Conservation (phyloP, 2,113 vertebrate species). For the Crotophaga sulcirostris region DNA sequence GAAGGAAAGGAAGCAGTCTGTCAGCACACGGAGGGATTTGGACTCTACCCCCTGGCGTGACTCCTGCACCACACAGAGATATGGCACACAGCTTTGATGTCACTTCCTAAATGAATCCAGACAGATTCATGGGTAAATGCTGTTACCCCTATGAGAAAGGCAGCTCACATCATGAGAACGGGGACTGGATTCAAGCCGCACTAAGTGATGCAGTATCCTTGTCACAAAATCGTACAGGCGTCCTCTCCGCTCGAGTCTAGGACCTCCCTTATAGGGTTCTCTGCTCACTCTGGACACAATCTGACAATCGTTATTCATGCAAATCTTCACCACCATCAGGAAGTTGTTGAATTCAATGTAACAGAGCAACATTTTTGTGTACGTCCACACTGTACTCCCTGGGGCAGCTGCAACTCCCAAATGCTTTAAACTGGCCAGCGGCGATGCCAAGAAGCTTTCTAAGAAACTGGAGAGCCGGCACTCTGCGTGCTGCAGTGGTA, state of each 20-base stretch:
- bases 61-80: neutral
- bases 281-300: neutral
- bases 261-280: neutral
- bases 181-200: neutral
- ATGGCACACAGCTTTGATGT: slow-evolving; percentile 18
- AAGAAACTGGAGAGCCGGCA: neutral
- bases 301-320: neutral
- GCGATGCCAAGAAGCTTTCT: slow-evolving; percentile 9
- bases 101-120: slow-evolving; percentile 14
- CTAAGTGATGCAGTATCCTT: neutral
- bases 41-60: neutral
- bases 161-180: neutral
- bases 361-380: neutral
- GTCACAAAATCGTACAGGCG: neutral
- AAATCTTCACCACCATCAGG: neutral
- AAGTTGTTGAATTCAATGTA: neutral
- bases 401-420: neutral
- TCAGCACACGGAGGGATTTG: neutral
- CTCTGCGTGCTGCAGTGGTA: neutral
- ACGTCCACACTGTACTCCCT: neutral
- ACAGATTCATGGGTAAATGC: neutral
- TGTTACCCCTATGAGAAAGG: neutral
- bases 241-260: neutral
- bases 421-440: neutral
- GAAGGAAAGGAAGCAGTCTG: neutral